Conservation (phyloP, 2,888 invertebrate species). For the Tinea trinotella region DNA sequence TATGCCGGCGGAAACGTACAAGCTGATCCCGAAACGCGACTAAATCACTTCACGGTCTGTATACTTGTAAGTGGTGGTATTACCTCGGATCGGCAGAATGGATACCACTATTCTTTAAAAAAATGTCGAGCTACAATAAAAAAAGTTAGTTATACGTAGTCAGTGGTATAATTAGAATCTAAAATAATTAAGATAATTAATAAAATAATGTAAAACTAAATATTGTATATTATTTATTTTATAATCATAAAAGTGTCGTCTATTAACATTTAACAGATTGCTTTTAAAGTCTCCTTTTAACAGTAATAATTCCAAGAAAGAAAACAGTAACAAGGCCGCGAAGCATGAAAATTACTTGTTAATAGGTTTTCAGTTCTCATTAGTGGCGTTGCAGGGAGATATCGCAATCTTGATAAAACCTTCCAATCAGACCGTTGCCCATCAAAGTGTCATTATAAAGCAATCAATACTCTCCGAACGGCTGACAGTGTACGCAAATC, state of each 20-base stretch:
- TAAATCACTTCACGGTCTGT: no score
- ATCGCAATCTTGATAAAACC: conserved; percentile 24
- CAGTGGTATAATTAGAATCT: no score
- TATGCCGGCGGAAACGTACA: no score
- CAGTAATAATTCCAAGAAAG: background rate
- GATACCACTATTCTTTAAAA: no score
- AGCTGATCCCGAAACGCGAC: no score
- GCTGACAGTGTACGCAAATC: background rate
- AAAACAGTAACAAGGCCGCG: conserved; percentile 10
- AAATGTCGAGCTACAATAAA: no score
- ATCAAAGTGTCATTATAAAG: conserved; percentile 44
- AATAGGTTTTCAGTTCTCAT: conserved; percentile 25
- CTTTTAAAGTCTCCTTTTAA: background rate
- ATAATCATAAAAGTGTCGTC: background rate
- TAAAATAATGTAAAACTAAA: no score
- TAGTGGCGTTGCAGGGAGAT: conserved; percentile 21
- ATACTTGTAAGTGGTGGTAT: no score
- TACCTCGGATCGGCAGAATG: no score
- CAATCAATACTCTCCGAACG: conserved; percentile 19
- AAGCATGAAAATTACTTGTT: conserved; percentile 15
- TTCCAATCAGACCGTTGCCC: conserved; percentile 31
- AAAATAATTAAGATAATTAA: no score
- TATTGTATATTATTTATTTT: no score
- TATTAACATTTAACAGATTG: background rate
- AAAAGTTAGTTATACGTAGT: no score